Evolutionary conservation across 2,888 invertebrate genomes (phyloP).

Genomic region (Galerucella calmariensis): DNA sequence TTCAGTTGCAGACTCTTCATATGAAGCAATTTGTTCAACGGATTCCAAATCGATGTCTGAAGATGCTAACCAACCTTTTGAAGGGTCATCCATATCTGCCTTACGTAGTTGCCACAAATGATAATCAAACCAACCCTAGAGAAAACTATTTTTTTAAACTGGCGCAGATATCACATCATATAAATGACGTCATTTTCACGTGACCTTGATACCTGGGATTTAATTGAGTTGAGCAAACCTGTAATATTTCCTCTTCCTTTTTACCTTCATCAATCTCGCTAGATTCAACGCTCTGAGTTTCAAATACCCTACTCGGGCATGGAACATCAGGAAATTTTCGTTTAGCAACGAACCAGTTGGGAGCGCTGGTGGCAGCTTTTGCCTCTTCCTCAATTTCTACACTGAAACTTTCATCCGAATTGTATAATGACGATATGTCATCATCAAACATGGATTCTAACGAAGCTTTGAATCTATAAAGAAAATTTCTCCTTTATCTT

Average conservation of each 20-base stretch:
- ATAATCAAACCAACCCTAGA: slow-evolving; percentile 51
- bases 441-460: slow-evolving; percentile 8
- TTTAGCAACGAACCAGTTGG: slow-evolving; percentile 26
- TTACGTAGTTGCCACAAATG: slow-evolving; percentile 57
- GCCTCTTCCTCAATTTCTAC: slow-evolving; percentile 5
- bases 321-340: slow-evolving; percentile 25
- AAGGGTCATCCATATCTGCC: slow-evolving; percentile 55
- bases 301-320: slow-evolving; percentile 30
- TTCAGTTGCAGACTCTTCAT: slow-evolving; percentile 4
- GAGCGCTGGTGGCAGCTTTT: slow-evolving; percentile 9
- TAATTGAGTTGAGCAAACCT: slow-evolving; percentile 17
- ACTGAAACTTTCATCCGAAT: slow-evolving; percentile 4
- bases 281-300: slow-evolving; percentile 3
- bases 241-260: slow-evolving; percentile 34
- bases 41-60: slow-evolving; percentile 19
- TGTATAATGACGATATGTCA: slow-evolving; percentile 13
- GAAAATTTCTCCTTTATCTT: not conserved
- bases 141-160: not conserved
- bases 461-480: slow-evolving; percentile 10
- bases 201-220: no score
- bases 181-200: no score
- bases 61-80: slow-evolving; percentile 53
- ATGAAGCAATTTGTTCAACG: slow-evolving; percentile 9
- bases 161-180: no score
- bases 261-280: slow-evolving; percentile 20